phyloP scores from a whole-genome alignment of 1,140 invertebrate species.

The Caenorhabditis brenneri region DNA sequence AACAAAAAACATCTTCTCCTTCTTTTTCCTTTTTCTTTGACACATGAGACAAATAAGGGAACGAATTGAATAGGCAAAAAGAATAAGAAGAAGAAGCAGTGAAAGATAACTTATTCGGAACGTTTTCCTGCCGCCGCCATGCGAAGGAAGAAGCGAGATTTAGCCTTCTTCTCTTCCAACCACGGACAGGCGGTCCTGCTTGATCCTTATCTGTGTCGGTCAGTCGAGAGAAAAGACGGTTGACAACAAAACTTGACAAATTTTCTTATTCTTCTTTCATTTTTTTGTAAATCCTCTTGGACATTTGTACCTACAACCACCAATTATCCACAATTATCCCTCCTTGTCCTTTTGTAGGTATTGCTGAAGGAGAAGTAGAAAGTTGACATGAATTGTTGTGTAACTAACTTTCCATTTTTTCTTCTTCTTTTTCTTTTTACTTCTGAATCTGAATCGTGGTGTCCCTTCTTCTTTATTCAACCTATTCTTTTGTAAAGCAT shows the following conservation, averaged over 20 bases:
- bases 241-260: slow-evolving; percentile 9
- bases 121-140: background rate
- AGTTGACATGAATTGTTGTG: background rate
- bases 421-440: background rate
- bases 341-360: background rate
- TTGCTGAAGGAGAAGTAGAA: background rate
- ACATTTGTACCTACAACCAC: background rate
- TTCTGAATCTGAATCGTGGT: background rate
- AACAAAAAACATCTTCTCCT: too few relatives aligned
- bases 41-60: slow-evolving; percentile 13
- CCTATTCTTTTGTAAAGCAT: background rate
- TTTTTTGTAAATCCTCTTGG: background rate
- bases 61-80: background rate
- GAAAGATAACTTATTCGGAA: slow-evolving; percentile 17
- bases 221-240: background rate
- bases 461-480: background rate
- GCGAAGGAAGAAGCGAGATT: background rate
- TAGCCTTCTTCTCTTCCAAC: background rate
- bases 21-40: background rate
- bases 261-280: background rate
- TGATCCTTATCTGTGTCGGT: slow-evolving; percentile 35
- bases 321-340: slow-evolving; percentile 19
- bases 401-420: slow-evolving; percentile 37
- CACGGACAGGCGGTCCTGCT: background rate
- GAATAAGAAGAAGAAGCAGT: background rate